Evolutionary conservation across 2,797 vertebrate genomes (phyloP).

Genomic region (Muscicapa comitata): DNA sequence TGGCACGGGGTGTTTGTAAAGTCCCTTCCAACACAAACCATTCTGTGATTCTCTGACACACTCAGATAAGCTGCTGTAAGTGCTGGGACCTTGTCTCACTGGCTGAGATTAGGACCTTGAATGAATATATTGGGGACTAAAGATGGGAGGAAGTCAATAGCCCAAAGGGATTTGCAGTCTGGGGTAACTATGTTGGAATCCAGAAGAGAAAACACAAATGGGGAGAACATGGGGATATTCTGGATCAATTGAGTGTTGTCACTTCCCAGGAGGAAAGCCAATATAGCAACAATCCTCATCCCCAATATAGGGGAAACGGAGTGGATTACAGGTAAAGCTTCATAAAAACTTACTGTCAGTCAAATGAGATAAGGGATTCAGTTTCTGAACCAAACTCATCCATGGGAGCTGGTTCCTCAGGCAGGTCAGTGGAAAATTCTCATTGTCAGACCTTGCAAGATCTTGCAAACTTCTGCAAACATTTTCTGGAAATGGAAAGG

Average conservation of each 20-base stretch:
- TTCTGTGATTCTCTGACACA: rapidly evolving
- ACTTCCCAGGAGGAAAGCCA: neutral
- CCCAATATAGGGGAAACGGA: neutral
- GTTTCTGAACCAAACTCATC: neutral
- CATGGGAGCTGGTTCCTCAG: neutral
- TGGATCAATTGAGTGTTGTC: neutral
- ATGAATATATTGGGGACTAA: neutral
- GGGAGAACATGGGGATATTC: neutral
- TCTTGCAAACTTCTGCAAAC: neutral
- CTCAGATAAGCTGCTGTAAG: neutral
- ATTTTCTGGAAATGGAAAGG: neutral
- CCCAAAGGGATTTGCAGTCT: neutral
- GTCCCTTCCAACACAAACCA: neutral
- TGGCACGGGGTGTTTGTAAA: neutral
- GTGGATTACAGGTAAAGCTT: neutral
- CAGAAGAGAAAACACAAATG: neutral
- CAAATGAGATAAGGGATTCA: neutral
- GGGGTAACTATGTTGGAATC: too few relatives aligned
- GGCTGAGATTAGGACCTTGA: neutral
- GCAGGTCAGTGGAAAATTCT: neutral
- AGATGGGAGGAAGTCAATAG: neutral
- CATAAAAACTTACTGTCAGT: neutral
- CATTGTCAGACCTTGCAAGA: neutral
- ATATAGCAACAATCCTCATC: neutral
- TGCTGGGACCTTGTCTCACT: neutral